These are phyloP conservation scores for Dromas ardeola DNA, from an alignment of 2,113 vertebrate species.

Conservation along the genomic window DNA sequence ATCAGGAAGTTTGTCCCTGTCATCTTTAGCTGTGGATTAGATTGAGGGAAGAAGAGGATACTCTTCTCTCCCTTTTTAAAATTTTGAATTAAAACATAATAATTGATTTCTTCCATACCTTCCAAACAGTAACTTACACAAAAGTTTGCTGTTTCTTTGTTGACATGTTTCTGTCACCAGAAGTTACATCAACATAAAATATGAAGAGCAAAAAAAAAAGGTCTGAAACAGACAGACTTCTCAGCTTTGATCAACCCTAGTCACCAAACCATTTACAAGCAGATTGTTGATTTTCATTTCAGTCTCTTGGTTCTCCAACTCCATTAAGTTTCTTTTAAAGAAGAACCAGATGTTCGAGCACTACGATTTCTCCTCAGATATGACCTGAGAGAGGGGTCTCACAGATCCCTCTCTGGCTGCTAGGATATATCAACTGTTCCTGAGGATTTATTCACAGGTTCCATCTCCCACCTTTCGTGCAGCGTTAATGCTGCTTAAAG, in stretches of 20 bases:
- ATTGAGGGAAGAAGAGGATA: not conserved
- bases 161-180: not conserved
- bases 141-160: not conserved
- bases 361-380: not conserved
- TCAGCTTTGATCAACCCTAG: not conserved
- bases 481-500: accelerated
- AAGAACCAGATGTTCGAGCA: not conserved
- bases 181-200: not conserved
- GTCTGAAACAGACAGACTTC: not conserved
- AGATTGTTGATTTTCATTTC: not conserved
- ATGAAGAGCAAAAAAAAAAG: not conserved
- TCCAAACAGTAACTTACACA: not conserved
- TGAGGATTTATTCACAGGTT: not conserved
- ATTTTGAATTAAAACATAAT: not conserved
- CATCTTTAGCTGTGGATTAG: not conserved
- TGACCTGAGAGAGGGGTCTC: not conserved
- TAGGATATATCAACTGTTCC: not conserved
- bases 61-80: not conserved
- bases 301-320: not conserved
- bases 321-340: not conserved
- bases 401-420: not conserved
- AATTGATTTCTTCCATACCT: not conserved
- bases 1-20: not conserved
- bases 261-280: not conserved
- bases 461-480: not conserved